Evolutionary conservation across 2,113 vertebrate species (phyloP).

Genomic region (Platysternon megacephalum): DNA sequence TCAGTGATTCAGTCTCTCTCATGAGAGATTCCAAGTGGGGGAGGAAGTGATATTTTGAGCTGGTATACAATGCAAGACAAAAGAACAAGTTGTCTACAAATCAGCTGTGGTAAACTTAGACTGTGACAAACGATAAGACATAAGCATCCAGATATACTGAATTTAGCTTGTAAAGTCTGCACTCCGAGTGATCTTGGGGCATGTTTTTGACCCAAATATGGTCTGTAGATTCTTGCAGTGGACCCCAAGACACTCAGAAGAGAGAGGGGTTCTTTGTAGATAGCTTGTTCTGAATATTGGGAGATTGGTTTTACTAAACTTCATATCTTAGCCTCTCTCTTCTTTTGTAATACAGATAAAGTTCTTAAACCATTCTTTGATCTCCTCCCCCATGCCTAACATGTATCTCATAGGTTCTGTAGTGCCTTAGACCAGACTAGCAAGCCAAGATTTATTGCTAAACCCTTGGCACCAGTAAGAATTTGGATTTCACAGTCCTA

Average conservation of each 20-base stretch:
- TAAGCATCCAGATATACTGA: not conserved
- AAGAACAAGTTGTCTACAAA: not conserved
- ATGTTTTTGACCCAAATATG: not conserved
- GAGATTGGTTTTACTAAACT: not conserved
- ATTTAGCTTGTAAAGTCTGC: not conserved
- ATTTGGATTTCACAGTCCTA: not conserved
- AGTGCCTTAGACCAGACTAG: not conserved
- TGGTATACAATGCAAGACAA: not conserved
- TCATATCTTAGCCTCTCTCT: not conserved
- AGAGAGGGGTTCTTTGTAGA: not conserved
- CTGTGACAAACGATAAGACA: not conserved
- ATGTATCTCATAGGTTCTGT: not conserved
- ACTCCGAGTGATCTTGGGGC: not conserved
- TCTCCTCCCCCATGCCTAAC: not conserved
- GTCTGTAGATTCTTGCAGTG: not conserved
- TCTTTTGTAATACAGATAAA: not conserved
- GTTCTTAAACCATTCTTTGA: not conserved
- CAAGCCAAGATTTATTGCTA: not conserved
- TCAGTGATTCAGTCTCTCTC: not conserved
- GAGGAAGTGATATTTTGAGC: not conserved
- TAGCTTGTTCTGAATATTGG: not conserved
- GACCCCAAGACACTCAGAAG: not conserved
- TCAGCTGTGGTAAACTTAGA: not conserved
- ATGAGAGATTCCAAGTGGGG: not conserved
- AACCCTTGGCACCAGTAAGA: fast-evolving